Conservation (phyloP, 2,113 vertebrate genomes). For the Oncorhynchus masou region DNA sequence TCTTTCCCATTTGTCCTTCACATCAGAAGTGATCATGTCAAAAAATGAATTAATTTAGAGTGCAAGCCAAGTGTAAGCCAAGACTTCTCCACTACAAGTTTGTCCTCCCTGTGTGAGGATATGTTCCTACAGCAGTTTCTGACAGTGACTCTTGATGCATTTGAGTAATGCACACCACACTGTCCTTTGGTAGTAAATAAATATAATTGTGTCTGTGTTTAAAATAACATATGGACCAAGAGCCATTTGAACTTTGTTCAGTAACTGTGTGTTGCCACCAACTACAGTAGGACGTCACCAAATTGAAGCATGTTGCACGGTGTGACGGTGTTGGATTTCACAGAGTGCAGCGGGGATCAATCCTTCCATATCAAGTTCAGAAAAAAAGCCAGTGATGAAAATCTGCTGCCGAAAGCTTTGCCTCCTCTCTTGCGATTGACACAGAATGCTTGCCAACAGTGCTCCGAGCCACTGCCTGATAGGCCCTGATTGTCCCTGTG, state of each 20-base stretch:
- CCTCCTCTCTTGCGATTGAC: conserved; percentile 19
- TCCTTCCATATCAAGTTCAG: conserved; percentile 5
- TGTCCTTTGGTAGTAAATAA: conserved; percentile 7
- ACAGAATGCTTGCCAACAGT: conserved; percentile 34
- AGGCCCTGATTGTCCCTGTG: conserved; percentile 24
- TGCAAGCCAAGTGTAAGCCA: conserved; percentile 44
- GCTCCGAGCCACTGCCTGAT: conserved; percentile 25
- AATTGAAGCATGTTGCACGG: neutral
- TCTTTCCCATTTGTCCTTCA: conserved; percentile 45
- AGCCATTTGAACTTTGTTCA: neutral
- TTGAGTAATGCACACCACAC: conserved; percentile 17
- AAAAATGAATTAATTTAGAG: conserved; percentile 66
- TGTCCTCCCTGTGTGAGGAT: conserved; percentile 38
- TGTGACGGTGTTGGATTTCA: conserved; percentile 16
- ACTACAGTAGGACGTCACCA: neutral
- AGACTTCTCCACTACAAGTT: conserved; percentile 47
- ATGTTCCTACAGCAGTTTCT: conserved; percentile 33
- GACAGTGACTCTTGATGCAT: conserved; percentile 52
- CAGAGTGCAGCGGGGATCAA: conserved; percentile 15
- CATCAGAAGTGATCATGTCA: conserved; percentile 62
- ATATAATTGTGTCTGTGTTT: no score
- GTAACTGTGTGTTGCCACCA: conserved; percentile 33
- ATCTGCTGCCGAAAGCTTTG: conserved; percentile 25
- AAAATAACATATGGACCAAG: no score
- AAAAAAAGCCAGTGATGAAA: conserved; percentile 17